A percentile compares a stretch with the other conserved stretches of the same genome.
Evolutionary conservation across 2,888 invertebrate species (phyloP).

Genomic region (Caenorhabditis wallacei): DNA sequence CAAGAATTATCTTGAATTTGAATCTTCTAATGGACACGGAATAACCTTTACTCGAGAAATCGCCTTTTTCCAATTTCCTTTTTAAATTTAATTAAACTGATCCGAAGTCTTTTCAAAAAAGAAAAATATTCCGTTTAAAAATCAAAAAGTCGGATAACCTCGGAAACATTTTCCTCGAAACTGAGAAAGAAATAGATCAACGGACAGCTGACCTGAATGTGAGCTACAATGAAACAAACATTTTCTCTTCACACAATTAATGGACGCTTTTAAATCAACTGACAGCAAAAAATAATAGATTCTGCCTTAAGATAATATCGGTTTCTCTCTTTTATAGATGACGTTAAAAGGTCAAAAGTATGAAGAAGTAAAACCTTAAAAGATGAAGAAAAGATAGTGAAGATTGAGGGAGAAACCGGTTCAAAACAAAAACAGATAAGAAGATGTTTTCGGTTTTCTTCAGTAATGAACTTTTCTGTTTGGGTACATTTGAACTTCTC

Average conservation of each 20-base stretch:
- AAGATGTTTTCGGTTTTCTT: slow-evolving; percentile 1
- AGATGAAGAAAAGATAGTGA: background rate
- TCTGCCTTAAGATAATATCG: background rate
- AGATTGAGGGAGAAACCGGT: slow-evolving; percentile 9
- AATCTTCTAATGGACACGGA: no score
- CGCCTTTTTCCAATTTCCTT: no score
- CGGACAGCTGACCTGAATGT: slow-evolving; percentile 54
- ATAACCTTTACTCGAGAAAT: no score
- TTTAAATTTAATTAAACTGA: no score
- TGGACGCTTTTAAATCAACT: slow-evolving; percentile 19
- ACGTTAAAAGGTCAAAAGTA: slow-evolving; percentile 22
- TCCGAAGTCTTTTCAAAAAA: no score
- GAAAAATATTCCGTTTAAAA: no score
- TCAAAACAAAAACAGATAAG: background rate
- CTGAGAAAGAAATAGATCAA: slow-evolving; percentile 28
- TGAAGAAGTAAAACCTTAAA: background rate
- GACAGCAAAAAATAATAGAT: background rate
- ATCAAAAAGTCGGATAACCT: no score
- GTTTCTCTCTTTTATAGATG: slow-evolving; percentile 6
- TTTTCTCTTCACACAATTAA: slow-evolving; percentile 3
- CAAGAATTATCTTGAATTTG: no score
- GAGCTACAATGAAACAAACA: slow-evolving; percentile 23
- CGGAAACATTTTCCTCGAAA: background rate
- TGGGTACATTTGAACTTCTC: slow-evolving; percentile 16
- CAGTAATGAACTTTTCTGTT: slow-evolving; percentile 7